Percentiles rank a stretch among this genome's conserved stretches.
phyloP scores from a whole-genome alignment of 1,140 invertebrate species.

The Batillaria attramentaria region DNA sequence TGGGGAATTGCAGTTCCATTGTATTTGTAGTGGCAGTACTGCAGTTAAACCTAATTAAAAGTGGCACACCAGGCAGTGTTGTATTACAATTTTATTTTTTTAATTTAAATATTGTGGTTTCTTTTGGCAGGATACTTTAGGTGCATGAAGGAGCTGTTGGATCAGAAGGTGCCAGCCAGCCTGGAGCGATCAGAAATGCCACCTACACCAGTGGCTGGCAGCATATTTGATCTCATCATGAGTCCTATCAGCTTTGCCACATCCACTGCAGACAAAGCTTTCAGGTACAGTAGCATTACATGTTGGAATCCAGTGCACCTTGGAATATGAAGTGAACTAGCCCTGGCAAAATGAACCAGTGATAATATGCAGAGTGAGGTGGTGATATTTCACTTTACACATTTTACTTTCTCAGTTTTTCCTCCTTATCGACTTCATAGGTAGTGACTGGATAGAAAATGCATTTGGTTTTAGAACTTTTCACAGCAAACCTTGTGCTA shows the following conservation, averaged over 20 bases:
- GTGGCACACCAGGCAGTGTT: too few species aligned
- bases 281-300: constrained; percentile 61
- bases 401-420: neutral
- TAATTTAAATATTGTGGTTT: neutral
- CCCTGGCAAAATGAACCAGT: too few species aligned
- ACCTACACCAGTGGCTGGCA: constrained; percentile 83
- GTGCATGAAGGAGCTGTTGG: constrained; percentile 80
- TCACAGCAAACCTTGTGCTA: neutral
- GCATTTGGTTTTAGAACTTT: neutral
- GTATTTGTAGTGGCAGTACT: too few species aligned
- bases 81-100: too few species aligned
- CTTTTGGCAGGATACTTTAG: constrained; percentile 78
- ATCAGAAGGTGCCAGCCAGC: constrained; percentile 81
- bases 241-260: constrained; percentile 77
- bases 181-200: constrained; percentile 79
- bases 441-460: neutral
- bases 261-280: constrained; percentile 48
- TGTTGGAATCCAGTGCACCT: too few species aligned
- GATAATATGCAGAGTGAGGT: too few species aligned
- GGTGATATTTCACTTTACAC: too few species aligned
- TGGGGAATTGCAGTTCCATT: too few species aligned
- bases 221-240: constrained; percentile 83
- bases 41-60: too few species aligned
- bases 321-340: too few species aligned
- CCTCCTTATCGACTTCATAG: neutral